Base-by-base conservation (phyloP, 35 echinoderm and acorn worm species). In the Diadema setosum region DNA sequence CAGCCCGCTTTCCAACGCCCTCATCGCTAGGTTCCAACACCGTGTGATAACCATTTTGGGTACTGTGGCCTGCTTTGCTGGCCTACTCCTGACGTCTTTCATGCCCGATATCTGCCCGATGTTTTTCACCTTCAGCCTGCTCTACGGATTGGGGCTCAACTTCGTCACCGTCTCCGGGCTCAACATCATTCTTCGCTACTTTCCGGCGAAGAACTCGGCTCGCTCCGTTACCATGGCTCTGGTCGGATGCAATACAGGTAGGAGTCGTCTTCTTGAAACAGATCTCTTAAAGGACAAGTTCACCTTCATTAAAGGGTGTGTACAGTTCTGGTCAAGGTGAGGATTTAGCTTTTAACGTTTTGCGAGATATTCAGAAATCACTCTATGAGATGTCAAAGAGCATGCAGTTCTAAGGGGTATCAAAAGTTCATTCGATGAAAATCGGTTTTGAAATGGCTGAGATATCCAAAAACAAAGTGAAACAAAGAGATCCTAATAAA, bases 111-210 rank as follows among this genome's bases (percentile, higher is more conserved):
- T 95, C 21, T 57, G 63, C 46, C 89, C 89, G 0, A 85, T 96
- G 52, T 91, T 91, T 70, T 80, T 91, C 80, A 96, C 94, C 0
- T 96, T 96, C 36, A 88, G 94, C 42, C 42, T 96, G 14, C 81
- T 96, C 24, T 92, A 88, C 76, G 94, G 94, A 5, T 52, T 92
- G 2, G 94, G 94, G 5, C 91, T 96, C 67, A 96, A 96, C 90
- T 96, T 96, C 50, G 75, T 87, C 5, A 81, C 91, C 17, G 91
- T 89, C 35, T 43, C 94, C 6, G 91, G 87, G 5, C 81, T 96
- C 43, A 96, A 92, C 35, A 85, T 96, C 24, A 87, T 96, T 41
- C 70, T 96, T 33, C 84, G 84, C 30, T 96, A 96, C 73, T 96
- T 91, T 31, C 94, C 94, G 15, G 90, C 78, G 17, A 83, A 73